phyloP scores from a whole-genome alignment of 2,797 vertebrate species.

The Buceros bicornis region DNA sequence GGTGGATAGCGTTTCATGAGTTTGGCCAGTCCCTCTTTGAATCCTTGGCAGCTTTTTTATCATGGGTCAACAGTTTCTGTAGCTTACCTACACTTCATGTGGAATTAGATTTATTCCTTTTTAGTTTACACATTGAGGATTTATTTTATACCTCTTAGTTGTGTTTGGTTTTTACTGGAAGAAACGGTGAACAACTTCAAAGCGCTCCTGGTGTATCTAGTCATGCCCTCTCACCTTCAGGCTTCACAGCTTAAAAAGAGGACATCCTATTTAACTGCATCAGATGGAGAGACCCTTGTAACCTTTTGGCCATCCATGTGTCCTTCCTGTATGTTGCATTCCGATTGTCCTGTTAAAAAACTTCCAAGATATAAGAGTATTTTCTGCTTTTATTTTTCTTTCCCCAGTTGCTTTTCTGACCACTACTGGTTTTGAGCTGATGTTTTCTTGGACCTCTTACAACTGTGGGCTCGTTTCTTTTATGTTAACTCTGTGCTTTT shows the following conservation, averaged over 20 bases:
- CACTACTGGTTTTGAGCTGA: neutral
- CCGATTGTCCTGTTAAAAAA: neutral
- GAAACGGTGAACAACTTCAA: neutral
- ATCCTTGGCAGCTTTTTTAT: neutral
- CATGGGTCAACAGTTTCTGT: neutral
- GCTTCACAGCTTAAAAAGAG: neutral
- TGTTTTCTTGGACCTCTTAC: neutral
- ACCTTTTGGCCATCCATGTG: neutral
- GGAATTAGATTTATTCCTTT: neutral
- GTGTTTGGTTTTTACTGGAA: neutral
- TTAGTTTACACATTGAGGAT: neutral
- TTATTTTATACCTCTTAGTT: neutral
- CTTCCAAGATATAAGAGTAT: neutral
- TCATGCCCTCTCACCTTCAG: neutral
- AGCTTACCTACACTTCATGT: neutral
- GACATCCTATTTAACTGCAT: neutral
- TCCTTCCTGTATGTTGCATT: neutral
- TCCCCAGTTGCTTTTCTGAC: neutral
- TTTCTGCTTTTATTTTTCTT: neutral
- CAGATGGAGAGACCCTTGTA: neutral
- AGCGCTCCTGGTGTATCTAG: neutral
- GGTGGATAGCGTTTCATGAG: neutral
- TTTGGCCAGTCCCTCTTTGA: neutral
- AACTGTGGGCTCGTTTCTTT: neutral
- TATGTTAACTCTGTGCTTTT: neutral